Evolutionary conservation across 2,888 invertebrate genomes (phyloP), one percentile per base, ranked within the genome.

Genomic region (Microplitis deprimator): DNA sequence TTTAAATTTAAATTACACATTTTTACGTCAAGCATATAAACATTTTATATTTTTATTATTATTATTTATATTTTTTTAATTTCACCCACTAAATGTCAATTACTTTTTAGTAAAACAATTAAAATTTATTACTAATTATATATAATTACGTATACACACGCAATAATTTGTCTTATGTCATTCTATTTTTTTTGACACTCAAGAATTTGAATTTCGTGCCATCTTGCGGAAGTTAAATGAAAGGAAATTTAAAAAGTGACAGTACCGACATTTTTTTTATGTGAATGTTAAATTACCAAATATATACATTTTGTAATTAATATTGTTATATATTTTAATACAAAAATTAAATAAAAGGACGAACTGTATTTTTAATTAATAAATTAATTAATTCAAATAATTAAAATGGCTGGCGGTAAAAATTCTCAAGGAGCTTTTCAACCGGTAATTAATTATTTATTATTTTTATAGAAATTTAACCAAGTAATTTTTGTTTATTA

Each of bases 351-450:
- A 29, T 50, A 29, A 29, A 29, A 29, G 29, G 4, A 29, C 3
- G 29, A 29, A 29, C 3, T 29, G 29, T 29, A 10, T 50, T 50
- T 1, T 50, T 13, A 50, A 50, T 50, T 13, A 13, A 50, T 50
- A 29, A 29, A 13, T 50, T 10, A 13, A 50, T 50, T 8, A 50
- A 50, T 50, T 29, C 29, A 50, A 50, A 50, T 50, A 50, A 5
- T 4, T 13, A 50, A 50, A 50, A 50, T 50, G 50, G 13, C 50
- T 50, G 50, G 50, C 13, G 50, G 84, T 70, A 88, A 87, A 84
- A 85, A 82, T 68, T 83, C 81, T 13, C 87, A 94, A 91, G 93
- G 93, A 83, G 93, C 92, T 79, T 94, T 95, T 87, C 94, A 94
- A 90, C 94, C 94, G 83, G 95, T 95, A 91, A 90, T 77, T 75